A percentile compares a stretch with the other conserved stretches of the same genome.
These are phyloP conservation scores for Callipepla californica DNA, from an alignment of 2,113 vertebrate species.

Conservation along the genomic window DNA sequence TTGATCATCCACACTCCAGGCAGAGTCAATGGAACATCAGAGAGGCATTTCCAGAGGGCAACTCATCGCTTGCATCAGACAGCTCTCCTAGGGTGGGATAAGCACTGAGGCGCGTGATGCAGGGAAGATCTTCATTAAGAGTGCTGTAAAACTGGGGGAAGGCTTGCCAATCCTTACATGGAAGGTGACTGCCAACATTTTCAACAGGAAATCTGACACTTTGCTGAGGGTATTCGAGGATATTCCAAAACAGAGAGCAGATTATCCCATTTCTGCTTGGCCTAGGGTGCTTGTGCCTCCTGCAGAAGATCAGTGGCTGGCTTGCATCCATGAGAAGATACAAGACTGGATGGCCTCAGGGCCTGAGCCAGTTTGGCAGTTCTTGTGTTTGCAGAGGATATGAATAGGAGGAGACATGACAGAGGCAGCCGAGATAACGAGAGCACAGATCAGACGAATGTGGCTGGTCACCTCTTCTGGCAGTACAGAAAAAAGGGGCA, in stretches of 20 bases:
- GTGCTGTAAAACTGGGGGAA: background rate
- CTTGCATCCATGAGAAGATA: slow-evolving; percentile 13
- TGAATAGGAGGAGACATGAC: slow-evolving; percentile 23
- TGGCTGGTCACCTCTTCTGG: background rate
- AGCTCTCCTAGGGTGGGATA: background rate
- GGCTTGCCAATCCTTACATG: background rate
- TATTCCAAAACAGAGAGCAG: background rate
- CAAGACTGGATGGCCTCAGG: background rate
- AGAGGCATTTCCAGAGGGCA: background rate
- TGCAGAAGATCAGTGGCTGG: background rate
- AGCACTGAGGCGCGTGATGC: accelerated
- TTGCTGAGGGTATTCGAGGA: background rate
- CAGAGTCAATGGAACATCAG: background rate
- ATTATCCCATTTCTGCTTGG: slow-evolving; percentile 18
- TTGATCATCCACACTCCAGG: background rate
- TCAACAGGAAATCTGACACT: background rate
- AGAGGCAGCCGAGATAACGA: slow-evolving; percentile 24
- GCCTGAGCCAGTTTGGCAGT: background rate
- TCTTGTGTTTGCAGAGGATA: background rate
- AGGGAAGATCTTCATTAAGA: background rate
- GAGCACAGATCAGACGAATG: background rate
- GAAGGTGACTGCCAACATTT: background rate
- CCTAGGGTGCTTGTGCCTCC: background rate
- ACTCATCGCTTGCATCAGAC: background rate
- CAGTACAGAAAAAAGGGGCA: background rate